Evolutionary conservation across 2,888 invertebrate genomes (phyloP), one percentile per base, ranked within the genome.

Genomic region (Xylota segnis): DNA sequence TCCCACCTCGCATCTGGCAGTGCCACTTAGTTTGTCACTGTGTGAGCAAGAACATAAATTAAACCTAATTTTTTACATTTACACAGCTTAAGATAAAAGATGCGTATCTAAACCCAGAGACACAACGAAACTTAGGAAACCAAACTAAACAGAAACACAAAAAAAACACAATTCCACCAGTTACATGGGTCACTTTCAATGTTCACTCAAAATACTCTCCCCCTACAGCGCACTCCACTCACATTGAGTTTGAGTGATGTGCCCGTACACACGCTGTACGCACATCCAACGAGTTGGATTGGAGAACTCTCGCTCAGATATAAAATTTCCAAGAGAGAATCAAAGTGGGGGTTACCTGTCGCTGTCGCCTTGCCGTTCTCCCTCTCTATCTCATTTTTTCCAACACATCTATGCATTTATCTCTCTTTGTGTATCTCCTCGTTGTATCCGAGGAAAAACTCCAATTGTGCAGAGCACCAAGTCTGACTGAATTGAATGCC

Each of bases 61-160:
- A 70, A 79, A 84, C 79, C 79, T 79, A 79, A 84, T 79, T 84
- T 71, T 70, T 66, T 75, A 71, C 75, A 75, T 84, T 75, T 66
- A 79, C 75, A 84, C 79, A 84, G 70, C 70, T 84, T 84, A 75
- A 79, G 84, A 84, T 84, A 79, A 79, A 84, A 84, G 79, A 84
- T 79, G 75, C 59, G 58, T 75, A 79, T 84, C 74, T 75, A 75
- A 84, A 75, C 65, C 79, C 47, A 75, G 18, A 79, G 16, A 79
- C 59, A 47, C 45, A 75, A 54, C 63, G 50, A 61, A 74, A 78
- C 27, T 34, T 65, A 52, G 59, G 58, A 65, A 34, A 23, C 68
- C 45, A 34, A 45, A 29, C 37, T 34, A 63, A 71, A 45, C 40
- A 34, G 43, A 71, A 54, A 68, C 2, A 34, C 34, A 34, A 54